Base-by-base conservation (phyloP, 2,113 vertebrate genomes). In the Dunckerocampus dactyliophorus region DNA sequence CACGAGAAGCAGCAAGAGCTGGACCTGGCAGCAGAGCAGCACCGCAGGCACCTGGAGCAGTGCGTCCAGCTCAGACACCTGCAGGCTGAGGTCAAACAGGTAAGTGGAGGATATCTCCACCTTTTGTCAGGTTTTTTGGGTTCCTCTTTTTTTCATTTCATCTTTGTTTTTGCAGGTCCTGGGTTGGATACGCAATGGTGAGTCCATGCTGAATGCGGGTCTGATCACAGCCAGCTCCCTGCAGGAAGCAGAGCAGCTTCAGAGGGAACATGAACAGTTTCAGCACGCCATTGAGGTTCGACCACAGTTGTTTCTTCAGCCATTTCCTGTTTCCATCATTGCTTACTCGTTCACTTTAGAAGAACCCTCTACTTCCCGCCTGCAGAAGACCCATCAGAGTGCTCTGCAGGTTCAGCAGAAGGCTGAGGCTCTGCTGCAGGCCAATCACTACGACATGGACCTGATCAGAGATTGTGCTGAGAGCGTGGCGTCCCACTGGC, bases 371-470 rank as follows among this genome's bases (percentile, higher is more conserved):
- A 14, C 28, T 10, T 28, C 9, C 24, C 17, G 22, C 24, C 6
- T 71, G 37, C 76, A 99, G 95, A 99, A 99, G 88, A 99, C 96
- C 0, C 97, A 99, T 71, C 97, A 99, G 88, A 99, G 95, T 8
- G 96, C 97, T 0, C 93, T 99, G 77, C 97, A 99, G 88, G 95
- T 99, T n/a, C 95, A 98, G 89, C 95, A 99, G 88, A 99, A 99
- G 85, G 97, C 97, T 0, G 97, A 99, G 75, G 93, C 93, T 17
- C 91, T 99, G 90, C 89, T 99, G 22, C 96, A 98, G 88, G 95
- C 95, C 46, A 98, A 95, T 75, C 97, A 99, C 83, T 99, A 99
- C 0, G 95, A 98, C 76, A 97, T 96, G 95, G 96, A 99, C 81
- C 93, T 96, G 92, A 99, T 99, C 83, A 84, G 96, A 3, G 97